Conservation (phyloP, 2,888 invertebrate genomes). For the Drymonia ruficornis region DNA sequence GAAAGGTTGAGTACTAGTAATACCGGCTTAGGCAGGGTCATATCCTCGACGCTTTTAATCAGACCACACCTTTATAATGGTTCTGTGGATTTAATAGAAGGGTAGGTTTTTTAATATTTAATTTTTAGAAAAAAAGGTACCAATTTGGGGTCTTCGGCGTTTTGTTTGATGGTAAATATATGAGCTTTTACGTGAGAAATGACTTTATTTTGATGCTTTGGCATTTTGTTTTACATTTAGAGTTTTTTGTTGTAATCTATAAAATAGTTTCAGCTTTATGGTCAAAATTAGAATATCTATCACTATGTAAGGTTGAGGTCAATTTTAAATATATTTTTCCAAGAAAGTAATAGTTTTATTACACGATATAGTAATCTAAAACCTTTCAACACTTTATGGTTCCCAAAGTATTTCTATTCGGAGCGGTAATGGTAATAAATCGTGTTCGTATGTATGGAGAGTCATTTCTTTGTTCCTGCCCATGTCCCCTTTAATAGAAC, state of each 20-base stretch:
- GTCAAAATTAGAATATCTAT: too few species aligned
- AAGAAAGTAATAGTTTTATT: constrained; percentile 1
- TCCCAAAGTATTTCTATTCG: constrained; percentile 1
- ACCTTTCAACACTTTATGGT: background rate
- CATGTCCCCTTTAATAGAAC: constrained; percentile 36
- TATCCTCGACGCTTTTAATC: constrained; percentile 35
- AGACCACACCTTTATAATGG: constrained; percentile 31
- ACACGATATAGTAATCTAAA: background rate
- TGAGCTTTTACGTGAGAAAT: constrained; percentile 25
- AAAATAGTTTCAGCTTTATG: too few species aligned
- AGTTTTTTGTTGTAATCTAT: too few species aligned
- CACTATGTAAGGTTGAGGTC: background rate
- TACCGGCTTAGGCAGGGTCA: too few species aligned
- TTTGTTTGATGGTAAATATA: constrained; percentile 52
- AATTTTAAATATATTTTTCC: background rate
- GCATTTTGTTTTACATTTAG: background rate
- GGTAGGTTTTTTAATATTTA: constrained; percentile 45
- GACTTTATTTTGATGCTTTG: constrained; percentile 15
- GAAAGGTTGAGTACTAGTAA: too few species aligned
- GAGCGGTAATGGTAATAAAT: constrained; percentile 3
- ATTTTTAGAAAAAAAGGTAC: constrained; percentile 33
- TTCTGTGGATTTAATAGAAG: constrained; percentile 48
- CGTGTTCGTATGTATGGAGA: constrained; percentile 11
- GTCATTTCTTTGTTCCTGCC: constrained; percentile 50
- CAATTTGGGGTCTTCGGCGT: constrained; percentile 26